Evolutionary conservation across 2,888 invertebrate genomes (phyloP), one percentile per base, ranked within the genome.

Genomic region (Fragum fragum): DNA sequence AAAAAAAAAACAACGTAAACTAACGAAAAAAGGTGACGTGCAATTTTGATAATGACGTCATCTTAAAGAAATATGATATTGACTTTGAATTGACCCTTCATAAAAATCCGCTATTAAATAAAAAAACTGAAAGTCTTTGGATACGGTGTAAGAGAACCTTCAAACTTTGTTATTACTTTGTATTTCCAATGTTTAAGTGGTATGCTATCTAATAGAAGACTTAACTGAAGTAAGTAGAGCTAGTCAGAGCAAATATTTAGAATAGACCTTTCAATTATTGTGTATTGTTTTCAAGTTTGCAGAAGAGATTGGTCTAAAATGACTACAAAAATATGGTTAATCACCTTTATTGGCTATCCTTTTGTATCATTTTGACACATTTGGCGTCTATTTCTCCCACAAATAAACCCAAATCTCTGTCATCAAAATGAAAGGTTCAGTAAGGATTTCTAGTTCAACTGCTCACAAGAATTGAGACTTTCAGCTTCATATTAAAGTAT

Each of bases 281-380:
- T 47, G 23, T 32, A 32, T 61, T 61, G 61, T 61, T 32, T 61
- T 32, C 61, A 18, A 61, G 61, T 61, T 61, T 61, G 32, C 26
- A 6, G 32, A 61, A 61, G n/a, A 61, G 61, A 61, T 61, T 32
- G 61, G 57, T 18, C 11, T 14, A 18, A 23, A 61, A 28, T 61
- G 61, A 3, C 61, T 32, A n/a, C n/a, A 26, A 61, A 61, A 61
- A 57, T 57, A 57, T 11, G n/a, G 57, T 57, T 21, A 57, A 57
- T 57, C 57, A 26, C 26, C 26, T 21, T 3, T 23, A 57, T 57
- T 57, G 21, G 57, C 3, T 57, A 2, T 14, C 57, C 57, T 57
- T 26, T 26, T 57, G 57, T 11, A 57, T 14, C 57, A 57, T 5
- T 57, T 57, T 57, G 57, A 57, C 57, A 57, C 26, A 23, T 26